Conservation (phyloP, 2,888 invertebrate genomes). For the Lepidochitona cinerea region DNA sequence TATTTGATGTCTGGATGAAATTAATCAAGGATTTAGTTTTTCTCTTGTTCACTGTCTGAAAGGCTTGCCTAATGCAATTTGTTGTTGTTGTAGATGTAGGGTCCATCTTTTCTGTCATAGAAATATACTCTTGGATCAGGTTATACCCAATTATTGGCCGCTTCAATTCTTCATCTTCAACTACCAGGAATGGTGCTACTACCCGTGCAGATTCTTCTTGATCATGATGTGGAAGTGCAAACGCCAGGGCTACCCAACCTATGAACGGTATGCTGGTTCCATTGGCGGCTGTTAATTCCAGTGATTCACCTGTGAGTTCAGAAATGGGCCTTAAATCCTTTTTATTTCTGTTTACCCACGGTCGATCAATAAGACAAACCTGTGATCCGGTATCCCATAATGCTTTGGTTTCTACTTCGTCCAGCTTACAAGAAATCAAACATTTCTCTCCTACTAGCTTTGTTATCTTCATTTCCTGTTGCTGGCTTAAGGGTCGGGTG, state of each 20-base stretch:
- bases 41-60: background rate
- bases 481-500: background rate
- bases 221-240: background rate
- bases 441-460: conserved; percentile 8
- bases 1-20: background rate
- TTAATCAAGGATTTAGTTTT: background rate
- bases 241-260: conserved; percentile 6
- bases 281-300: conserved; percentile 5
- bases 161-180: background rate
- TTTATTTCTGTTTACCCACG: background rate
- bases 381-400: conserved; percentile 11
- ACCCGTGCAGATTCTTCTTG: background rate
- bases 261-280: background rate
- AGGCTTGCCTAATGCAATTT: background rate
- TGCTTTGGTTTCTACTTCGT: background rate
- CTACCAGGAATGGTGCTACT: background rate
- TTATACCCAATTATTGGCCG: conserved; percentile 14
- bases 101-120: background rate
- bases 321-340: background rate
- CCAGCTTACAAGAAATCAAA: background rate
- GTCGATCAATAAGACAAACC: background rate
- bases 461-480: conserved; percentile 3
- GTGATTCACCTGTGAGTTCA: background rate
- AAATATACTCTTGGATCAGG: conserved; percentile 10
- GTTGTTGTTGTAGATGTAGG: background rate